Conservation (phyloP, 2,113 vertebrate genomes). For the Nerophis lumbriciformis region DNA sequence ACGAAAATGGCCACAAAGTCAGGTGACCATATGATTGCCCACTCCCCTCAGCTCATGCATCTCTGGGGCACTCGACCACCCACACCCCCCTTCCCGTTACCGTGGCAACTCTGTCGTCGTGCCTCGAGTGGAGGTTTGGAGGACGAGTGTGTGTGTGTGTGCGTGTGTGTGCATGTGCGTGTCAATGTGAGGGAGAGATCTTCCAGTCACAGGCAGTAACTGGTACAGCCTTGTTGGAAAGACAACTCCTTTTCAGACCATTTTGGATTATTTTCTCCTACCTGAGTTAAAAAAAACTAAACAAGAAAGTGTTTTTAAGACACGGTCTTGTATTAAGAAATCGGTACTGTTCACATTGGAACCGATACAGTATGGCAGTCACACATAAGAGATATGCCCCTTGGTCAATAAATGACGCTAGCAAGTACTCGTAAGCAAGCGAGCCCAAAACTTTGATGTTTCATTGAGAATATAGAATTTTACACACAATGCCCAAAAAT, state of each 20-base stretch:
- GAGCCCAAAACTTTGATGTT: too few species aligned
- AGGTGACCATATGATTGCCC: constrained; percentile 42
- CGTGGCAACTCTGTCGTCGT: constrained; percentile 31
- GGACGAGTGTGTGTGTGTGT: constrained; percentile 8
- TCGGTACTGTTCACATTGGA: too few species aligned
- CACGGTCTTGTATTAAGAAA: not conserved
- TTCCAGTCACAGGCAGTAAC: constrained; percentile 43
- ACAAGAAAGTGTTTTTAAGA: not conserved
- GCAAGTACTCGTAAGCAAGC: too few species aligned
- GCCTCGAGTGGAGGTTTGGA: constrained; percentile 32
- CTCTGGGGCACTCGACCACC: constrained; percentile 32
- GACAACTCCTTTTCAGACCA: constrained; percentile 19
- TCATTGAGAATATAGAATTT: too few species aligned
- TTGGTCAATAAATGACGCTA: too few species aligned
- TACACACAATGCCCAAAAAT: too few species aligned
- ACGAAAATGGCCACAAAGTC: not conserved
- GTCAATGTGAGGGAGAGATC: constrained; percentile 23
- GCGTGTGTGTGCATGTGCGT: constrained; percentile 1
- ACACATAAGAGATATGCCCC: too few species aligned
- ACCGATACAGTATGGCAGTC: too few species aligned
- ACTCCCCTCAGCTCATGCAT: constrained; percentile 17
- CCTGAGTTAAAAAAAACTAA: not conserved
- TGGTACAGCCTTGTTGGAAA: constrained; percentile 55
- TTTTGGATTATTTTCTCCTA: constrained; percentile 4
- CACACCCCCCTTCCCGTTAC: constrained; percentile 21